phyloP scores from a whole-genome alignment of 2,888 invertebrate genomes.

The Pterostichus niger region DNA sequence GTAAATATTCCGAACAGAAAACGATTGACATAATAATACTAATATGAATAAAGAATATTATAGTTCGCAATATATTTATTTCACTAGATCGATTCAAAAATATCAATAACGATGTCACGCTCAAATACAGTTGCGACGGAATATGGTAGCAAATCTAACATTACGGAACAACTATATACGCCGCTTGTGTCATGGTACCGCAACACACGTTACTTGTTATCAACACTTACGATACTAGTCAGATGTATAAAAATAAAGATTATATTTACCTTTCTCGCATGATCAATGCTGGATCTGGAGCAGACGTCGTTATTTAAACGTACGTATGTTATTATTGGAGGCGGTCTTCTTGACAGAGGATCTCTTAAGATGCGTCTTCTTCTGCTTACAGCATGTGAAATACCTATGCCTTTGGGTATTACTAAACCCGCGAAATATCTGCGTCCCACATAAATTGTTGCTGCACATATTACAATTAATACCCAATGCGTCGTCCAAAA shows the following conservation, averaged over 20 bases:
- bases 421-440: constrained; percentile 66
- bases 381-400: constrained; percentile 65
- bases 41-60: constrained; percentile 39
- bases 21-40: constrained; percentile 24
- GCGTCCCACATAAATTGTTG: constrained; percentile 62
- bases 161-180: constrained; percentile 46
- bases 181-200: constrained; percentile 30
- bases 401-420: constrained; percentile 64
- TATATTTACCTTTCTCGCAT: constrained; percentile 63
- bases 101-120: constrained; percentile 61
- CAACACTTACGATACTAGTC: constrained; percentile 42
- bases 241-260: constrained; percentile 28
- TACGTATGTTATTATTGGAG: constrained; percentile 62
- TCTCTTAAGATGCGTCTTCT: constrained; percentile 65
- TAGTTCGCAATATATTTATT: constrained; percentile 31
- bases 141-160: neutral
- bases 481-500: constrained; percentile 63
- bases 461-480: constrained; percentile 60
- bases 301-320: constrained; percentile 59
- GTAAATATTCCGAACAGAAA: constrained; percentile 17
- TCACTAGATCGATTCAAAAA: constrained; percentile 59
- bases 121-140: constrained; percentile 53
- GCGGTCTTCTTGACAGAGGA: constrained; percentile 60
- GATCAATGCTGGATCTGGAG: constrained; percentile 54
- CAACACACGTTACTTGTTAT: constrained; percentile 57